Base-by-base conservation (phyloP, 2,113 vertebrate species). In the Atherinomorus stipes region DNA sequence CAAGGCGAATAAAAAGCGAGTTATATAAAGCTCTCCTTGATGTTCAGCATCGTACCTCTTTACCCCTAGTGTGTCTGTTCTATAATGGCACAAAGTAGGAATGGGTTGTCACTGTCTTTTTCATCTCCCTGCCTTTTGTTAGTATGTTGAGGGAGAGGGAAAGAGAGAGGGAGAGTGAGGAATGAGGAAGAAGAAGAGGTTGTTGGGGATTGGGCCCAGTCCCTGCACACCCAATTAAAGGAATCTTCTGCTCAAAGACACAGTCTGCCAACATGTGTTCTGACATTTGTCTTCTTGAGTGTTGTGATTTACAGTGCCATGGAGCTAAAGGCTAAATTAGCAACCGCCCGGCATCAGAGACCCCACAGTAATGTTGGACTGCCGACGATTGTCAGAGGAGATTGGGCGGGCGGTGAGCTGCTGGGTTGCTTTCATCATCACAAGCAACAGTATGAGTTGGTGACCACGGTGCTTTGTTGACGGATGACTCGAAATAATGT, bases 151-250 rank as follows among this genome's bases (percentile, higher is more conserved):
- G 90, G 87, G 87, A 89, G 88, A 90, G 87, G 77, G 75, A 83
- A 89, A 73, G 87, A 85, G 81, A 88, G 84, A 89, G 78, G 76
- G 90, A 84, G 83, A 90, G 83, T 78, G 81, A 78, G 71, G 80
- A 80, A 90, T 84, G 87, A 89, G 78, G 80, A 89, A 78, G 84
- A 86, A 53, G 86, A 88, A 77, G 81, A 86, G 90, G 89, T 84
- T 93, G 87, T 82, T 85, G 86, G 92, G 93, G 92, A 93, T 92
- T 91, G 93, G 91, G 90, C 90, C 88, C 76, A 15, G 93, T 94
- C 94, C 94, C 94, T 90, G 89, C 91, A 94, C 94, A 90, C 93
- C 94, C 93, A 95, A 95, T 95, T 95, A 95, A 94, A 93, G 91
- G 91, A 92, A 93, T 92, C 87, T 92, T 87, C 81, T 85, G 89